Evolutionary conservation across 2,113 vertebrate species (phyloP).

Genomic region (Chascanopsetta lugubris): DNA sequence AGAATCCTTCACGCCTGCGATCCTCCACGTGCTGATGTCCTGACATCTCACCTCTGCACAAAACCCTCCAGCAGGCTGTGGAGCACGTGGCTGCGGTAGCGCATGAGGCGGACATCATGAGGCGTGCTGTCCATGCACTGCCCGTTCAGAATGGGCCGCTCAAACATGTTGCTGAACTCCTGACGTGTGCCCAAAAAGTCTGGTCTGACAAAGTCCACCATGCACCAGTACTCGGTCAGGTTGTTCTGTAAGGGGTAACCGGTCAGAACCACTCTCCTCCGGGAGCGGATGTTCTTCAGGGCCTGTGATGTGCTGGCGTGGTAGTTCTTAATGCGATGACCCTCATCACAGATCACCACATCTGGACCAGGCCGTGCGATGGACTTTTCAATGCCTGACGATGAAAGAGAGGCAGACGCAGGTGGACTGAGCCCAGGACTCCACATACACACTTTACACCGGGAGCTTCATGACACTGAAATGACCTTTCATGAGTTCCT

Average conservation of each 20-base stretch:
- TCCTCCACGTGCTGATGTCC: no score
- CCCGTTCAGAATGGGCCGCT: slow-evolving; percentile 96
- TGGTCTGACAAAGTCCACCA: slow-evolving; percentile 98
- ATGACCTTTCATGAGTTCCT: slow-evolving; percentile 95
- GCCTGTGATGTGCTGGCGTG: slow-evolving; percentile 98
- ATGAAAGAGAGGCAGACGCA: background rate
- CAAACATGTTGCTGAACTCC: slow-evolving; percentile 99
- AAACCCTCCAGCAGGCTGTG: slow-evolving; percentile 98
- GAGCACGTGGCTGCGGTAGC: slow-evolving; percentile 97
- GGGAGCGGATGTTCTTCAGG: slow-evolving; percentile 95
- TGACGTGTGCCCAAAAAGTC: slow-evolving; percentile 97
- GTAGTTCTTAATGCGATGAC: slow-evolving; percentile 98
- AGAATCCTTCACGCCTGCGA: background rate
- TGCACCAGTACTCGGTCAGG: slow-evolving; percentile 99
- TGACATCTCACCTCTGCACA: slow-evolving; percentile 90
- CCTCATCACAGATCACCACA: slow-evolving; percentile 98
- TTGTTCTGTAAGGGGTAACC: slow-evolving; percentile 99
- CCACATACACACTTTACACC: background rate
- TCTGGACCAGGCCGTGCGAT: slow-evolving; percentile 94
- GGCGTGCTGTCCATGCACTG: slow-evolving; percentile 98
- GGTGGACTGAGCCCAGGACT: background rate
- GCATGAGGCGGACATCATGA: slow-evolving; percentile 95
- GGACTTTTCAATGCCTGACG: slow-evolving; percentile 94
- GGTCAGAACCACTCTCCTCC: slow-evolving; percentile 93
- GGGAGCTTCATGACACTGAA: background rate